phyloP scores from a whole-genome alignment of 2,113 vertebrate genomes.

The Gobiocypris rarus region DNA sequence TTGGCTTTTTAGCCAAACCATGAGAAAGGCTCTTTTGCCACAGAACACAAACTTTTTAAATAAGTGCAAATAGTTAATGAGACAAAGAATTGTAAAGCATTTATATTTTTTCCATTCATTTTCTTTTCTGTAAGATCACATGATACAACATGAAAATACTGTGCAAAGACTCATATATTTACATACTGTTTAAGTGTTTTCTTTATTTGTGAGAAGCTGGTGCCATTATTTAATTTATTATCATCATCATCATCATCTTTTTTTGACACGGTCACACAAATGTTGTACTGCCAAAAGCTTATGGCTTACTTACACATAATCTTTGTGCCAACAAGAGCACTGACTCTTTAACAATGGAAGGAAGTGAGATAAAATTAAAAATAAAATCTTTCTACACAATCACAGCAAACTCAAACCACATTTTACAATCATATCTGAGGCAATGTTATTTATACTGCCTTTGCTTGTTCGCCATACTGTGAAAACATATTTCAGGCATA shows the following conservation, averaged over 20 bases:
- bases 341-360: neutral
- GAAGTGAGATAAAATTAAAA: constrained; percentile 1
- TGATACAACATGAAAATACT: constrained; percentile 77
- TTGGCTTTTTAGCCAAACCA: constrained; percentile 67
- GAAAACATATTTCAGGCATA: neutral
- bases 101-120: constrained; percentile 66
- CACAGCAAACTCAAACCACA: neutral
- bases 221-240: constrained; percentile 44
- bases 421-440: constrained; percentile 26
- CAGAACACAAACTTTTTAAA: constrained; percentile 78
- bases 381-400: constrained; percentile 20
- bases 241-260: constrained; percentile 17
- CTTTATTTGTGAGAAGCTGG: constrained; percentile 69
- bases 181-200: constrained; percentile 63
- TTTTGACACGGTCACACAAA: constrained; percentile 62
- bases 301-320: constrained; percentile 45
- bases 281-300: constrained; percentile 62
- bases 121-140: constrained; percentile 71
- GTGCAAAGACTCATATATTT: constrained; percentile 79
- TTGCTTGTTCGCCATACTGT: neutral
- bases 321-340: constrained; percentile 56
- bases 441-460: neutral
- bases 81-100: constrained; percentile 80
- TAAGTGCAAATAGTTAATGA: constrained; percentile 86
- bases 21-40: constrained; percentile 74